Evolutionary conservation across 30 jellyfish, hydroid and myxozoan species (phyloP).

Genomic region (Morbakka virulenta): DNA sequence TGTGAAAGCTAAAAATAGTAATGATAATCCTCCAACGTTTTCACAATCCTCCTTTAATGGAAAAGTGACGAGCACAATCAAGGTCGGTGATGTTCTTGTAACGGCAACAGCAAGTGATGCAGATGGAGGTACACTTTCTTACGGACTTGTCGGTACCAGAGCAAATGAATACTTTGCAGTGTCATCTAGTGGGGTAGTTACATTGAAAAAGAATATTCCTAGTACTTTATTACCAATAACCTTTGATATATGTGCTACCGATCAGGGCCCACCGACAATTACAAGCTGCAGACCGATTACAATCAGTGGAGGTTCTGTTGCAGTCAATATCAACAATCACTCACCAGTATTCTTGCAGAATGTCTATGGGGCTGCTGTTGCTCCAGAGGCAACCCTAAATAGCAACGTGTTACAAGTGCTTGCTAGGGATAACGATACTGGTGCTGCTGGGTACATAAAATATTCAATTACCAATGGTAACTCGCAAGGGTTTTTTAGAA

Average conservation of each 20-base stretch:
- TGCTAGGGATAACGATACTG: constrained; percentile 67
- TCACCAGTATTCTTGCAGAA: constrained; percentile 33
- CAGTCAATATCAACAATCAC: not conserved
- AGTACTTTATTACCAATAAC: constrained; percentile 49
- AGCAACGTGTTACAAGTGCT: constrained; percentile 12
- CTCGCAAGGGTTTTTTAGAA: constrained; percentile 31
- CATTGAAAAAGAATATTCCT: constrained; percentile 38
- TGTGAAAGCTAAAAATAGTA: constrained; percentile 31
- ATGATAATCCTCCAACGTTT: constrained; percentile 70
- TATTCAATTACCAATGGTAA: constrained; percentile 52
- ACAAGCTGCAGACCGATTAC: constrained; percentile 75
- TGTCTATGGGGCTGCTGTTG: constrained; percentile 44
- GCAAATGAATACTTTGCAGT: constrained; percentile 57
- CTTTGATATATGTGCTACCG: constrained; percentile 74
- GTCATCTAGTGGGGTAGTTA: constrained; percentile 58
- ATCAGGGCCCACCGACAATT: constrained; percentile 60
- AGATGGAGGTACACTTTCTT: constrained; percentile 71
- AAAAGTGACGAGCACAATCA: not conserved
- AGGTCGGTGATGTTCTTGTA: constrained; percentile 45
- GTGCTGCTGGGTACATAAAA: constrained; percentile 53
- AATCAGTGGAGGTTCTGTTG: constrained; percentile 20
- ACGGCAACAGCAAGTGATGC: constrained; percentile 79
- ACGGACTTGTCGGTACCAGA: constrained; percentile 38
- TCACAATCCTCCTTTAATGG: constrained; percentile 11
- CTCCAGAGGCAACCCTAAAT: constrained; percentile 44